phyloP scores from a whole-genome alignment of 1,140 invertebrate genomes.

The Acromyrmex heyeri region DNA sequence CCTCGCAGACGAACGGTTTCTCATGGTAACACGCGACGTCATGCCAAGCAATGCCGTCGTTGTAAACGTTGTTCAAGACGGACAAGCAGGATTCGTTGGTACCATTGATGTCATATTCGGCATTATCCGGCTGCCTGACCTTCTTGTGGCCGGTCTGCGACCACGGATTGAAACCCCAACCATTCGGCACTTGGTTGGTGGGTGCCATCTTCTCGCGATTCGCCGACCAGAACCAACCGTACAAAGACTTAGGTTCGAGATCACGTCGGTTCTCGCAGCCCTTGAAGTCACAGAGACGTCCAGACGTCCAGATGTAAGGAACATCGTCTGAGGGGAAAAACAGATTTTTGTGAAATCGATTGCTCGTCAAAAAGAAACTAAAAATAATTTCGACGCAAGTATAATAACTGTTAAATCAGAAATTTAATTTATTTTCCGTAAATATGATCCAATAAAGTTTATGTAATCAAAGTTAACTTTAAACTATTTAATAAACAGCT shows the following conservation, averaged over 20 bases:
- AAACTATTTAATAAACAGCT: not conserved
- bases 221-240: conserved; percentile 97
- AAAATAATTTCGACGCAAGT: not conserved
- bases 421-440: not conserved
- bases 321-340: conserved; percentile 90
- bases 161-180: conserved; percentile 94
- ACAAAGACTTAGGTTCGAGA: conserved; percentile 93
- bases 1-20: conserved; percentile 96
- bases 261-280: conserved; percentile 95
- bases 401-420: not conserved
- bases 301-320: conserved; percentile 97
- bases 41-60: conserved; percentile 96
- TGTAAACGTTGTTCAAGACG: conserved; percentile 96
- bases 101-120: conserved; percentile 96
- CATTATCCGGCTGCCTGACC: conserved; percentile 94
- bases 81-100: conserved; percentile 95
- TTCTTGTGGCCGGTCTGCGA: conserved; percentile 96
- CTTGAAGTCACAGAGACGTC: conserved; percentile 96
- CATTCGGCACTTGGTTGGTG: conserved; percentile 90
- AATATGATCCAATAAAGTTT: not conserved
- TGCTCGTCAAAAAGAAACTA: not conserved
- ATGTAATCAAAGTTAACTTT: not conserved
- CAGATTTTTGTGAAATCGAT: not conserved
- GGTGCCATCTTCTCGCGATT: conserved; percentile 95
- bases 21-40: conserved; percentile 97